These are phyloP conservation scores for Amphilophus citrinellus DNA, from an alignment of 2,113 vertebrate species.

Conservation along the genomic window DNA sequence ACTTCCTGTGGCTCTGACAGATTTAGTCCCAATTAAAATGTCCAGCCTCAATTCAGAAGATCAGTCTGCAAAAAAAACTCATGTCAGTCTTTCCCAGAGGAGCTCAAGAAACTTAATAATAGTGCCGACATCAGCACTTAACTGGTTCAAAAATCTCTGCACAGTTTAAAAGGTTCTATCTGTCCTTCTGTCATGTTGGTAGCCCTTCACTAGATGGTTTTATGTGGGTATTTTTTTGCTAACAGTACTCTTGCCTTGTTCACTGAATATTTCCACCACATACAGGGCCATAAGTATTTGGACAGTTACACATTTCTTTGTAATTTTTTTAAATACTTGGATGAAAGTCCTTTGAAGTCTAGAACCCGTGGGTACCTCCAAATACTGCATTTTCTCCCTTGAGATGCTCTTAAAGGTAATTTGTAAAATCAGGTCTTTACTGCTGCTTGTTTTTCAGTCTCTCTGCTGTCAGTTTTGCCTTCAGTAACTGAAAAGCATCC, in stretches of 20 bases:
- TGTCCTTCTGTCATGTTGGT: conserved; percentile 49
- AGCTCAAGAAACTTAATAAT: conserved; percentile 41
- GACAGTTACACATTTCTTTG: neutral
- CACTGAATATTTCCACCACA: neutral
- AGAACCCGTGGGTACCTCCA: too few relatives aligned
- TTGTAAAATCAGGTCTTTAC: too few relatives aligned
- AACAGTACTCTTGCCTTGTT: conserved; percentile 23
- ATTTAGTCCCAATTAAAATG: conserved; percentile 68
- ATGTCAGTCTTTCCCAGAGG: conserved; percentile 58
- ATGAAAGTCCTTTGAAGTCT: too few relatives aligned
- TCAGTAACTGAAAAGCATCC: too few relatives aligned
- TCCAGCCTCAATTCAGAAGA: conserved; percentile 50
- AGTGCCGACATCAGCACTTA: conserved; percentile 61
- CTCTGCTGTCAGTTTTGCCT: too few relatives aligned
- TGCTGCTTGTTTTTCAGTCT: too few relatives aligned
- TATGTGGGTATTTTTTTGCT: neutral
- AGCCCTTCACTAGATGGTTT: conserved; percentile 1
- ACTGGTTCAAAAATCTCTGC: conserved; percentile 68
- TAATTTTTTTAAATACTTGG: neutral
- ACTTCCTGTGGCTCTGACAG: conserved; percentile 44
- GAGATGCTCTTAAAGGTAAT: too few relatives aligned
- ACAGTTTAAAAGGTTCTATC: conserved; percentile 45
- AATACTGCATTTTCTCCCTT: too few relatives aligned
- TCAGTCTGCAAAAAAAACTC: conserved; percentile 20
- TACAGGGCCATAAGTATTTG: neutral